Evolutionary conservation across 35 echinoderm and acorn worm species (phyloP).

Genomic region (Apostichopus japonicus): DNA sequence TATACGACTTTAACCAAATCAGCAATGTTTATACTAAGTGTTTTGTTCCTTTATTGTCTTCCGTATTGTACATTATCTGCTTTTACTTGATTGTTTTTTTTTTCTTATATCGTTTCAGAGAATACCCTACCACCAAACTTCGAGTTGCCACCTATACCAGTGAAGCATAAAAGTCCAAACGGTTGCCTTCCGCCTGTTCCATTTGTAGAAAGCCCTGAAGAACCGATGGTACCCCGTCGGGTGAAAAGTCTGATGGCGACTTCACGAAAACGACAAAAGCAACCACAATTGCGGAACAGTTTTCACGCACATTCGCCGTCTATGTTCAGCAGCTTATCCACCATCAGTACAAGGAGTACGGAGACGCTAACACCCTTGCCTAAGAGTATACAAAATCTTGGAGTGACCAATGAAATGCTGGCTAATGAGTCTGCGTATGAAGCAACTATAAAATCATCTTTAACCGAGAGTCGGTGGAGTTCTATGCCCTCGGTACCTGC

Average conservation of each 20-base stretch:
- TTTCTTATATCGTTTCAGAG: neutral
- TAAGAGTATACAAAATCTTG: constrained; percentile 50
- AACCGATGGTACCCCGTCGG: constrained; percentile 46
- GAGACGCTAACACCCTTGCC: constrained; percentile 49
- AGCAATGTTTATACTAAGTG: too few species aligned
- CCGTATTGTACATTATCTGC: too few species aligned
- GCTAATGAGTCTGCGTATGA: constrained; percentile 40
- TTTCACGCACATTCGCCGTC: constrained; percentile 36
- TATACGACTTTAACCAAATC: too few species aligned
- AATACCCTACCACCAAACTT: constrained; percentile 19
- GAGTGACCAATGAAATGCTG: constrained; percentile 57
- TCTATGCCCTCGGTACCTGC: constrained; percentile 47
- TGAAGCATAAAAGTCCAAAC: neutral
- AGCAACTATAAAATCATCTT: constrained; percentile 31
- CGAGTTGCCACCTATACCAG: constrained; percentile 37
- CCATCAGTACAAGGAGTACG: constrained; percentile 22
- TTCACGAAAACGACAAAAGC: constrained; percentile 29
- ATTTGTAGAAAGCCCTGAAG: neutral
- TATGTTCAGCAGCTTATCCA: constrained; percentile 50
- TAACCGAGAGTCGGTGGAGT: constrained; percentile 27
- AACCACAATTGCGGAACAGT: constrained; percentile 48
- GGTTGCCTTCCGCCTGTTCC: constrained; percentile 40
- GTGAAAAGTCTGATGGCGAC: constrained; percentile 54
- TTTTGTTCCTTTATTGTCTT: too few species aligned
- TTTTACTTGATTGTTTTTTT: neutral